Evolutionary conservation across 2,113 vertebrate species (phyloP), one percentile per base, ranked within the genome.

Genomic region (Alexandromys fortis): DNA sequence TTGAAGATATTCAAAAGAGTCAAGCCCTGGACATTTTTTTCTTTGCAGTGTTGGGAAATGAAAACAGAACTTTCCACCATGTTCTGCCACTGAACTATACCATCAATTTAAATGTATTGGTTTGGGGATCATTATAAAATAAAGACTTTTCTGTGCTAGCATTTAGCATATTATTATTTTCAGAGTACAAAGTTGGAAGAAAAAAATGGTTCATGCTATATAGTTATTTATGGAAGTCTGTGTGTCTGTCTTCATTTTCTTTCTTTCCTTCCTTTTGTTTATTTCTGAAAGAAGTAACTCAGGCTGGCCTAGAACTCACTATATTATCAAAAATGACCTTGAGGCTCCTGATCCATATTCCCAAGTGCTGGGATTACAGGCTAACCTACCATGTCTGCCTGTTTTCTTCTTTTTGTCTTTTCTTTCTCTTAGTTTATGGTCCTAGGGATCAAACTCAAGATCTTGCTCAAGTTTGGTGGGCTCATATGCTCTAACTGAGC

Each of bases 151-250:
- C 83, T 83, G 17, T 89, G 68, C 78, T 75, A 35, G 68, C n/a
- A 96, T 89, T 85, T 85, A 92, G 42, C 61, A 52, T 42, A 17
- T 85, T 35, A 81, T 7, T 94, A 93, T 72, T 93, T 90, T 55
- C 89, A 73, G 61, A 61, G 33, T 58, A 68, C 7, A 93, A 87
- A 91, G 61, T 76, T 24, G 55, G 73, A 75, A 92, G 24, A 90
- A 13, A 28, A 81, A 95, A 89, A 88, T 85, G 28, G 8, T 88
- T 86, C 35, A 72, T 67, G 82, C 63, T 35, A 82, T 90, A 90
- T 3, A 89, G 88, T 12, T 82, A 73, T 86, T 85, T 77, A 63
- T 28, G 21, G 81, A 93, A 92, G 10, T 19, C 16, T 79, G 30
- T 79, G 42, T 77, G 30, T 21, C 49, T 81, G 33, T n/a, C 33